Evolutionary conservation across 2,113 vertebrate species (phyloP).

Genomic region (Pholis gunnellus): DNA sequence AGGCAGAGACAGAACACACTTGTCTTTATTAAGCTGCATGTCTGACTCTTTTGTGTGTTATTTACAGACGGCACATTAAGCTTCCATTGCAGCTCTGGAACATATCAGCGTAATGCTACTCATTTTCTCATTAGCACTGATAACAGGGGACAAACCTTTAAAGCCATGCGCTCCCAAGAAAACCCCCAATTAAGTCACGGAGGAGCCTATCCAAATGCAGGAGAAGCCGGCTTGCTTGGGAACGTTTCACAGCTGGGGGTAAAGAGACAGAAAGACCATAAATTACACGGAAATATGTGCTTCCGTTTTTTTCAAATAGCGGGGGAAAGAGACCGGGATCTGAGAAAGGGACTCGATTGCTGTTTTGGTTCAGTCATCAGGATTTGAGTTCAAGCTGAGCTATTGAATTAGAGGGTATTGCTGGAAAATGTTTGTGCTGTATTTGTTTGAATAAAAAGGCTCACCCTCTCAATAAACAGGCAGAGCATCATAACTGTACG

Average conservation of each 20-base stretch:
- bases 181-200: slow-evolving; percentile 74
- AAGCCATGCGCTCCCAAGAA: slow-evolving; percentile 57
- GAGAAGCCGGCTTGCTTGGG: slow-evolving; percentile 28
- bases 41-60: slow-evolving; percentile 50
- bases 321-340: slow-evolving; percentile 3
- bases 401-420: slow-evolving; percentile 46
- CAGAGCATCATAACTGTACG: neutral
- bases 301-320: slow-evolving; percentile 49
- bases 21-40: slow-evolving; percentile 30
- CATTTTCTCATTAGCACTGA: slow-evolving; percentile 78
- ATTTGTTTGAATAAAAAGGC: slow-evolving; percentile 20
- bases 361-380: slow-evolving; percentile 56
- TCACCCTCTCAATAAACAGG: slow-evolving; percentile 17
- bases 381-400: slow-evolving; percentile 52
- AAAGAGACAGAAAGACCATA: slow-evolving; percentile 46
- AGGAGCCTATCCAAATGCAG: slow-evolving; percentile 62
- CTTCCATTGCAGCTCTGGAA: slow-evolving; percentile 48
- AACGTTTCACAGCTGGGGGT: slow-evolving; percentile 63
- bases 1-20: slow-evolving; percentile 11
- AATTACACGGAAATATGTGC: slow-evolving; percentile 50
- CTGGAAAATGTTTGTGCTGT: slow-evolving; percentile 28
- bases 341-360: slow-evolving; percentile 44
- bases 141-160: slow-evolving; percentile 75
- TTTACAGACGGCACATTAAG: slow-evolving; percentile 65
- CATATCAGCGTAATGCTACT: slow-evolving; percentile 46